Evolutionary conservation across 1,140 invertebrate genomes (phyloP).

Genomic region (Drosophila serrata): DNA sequence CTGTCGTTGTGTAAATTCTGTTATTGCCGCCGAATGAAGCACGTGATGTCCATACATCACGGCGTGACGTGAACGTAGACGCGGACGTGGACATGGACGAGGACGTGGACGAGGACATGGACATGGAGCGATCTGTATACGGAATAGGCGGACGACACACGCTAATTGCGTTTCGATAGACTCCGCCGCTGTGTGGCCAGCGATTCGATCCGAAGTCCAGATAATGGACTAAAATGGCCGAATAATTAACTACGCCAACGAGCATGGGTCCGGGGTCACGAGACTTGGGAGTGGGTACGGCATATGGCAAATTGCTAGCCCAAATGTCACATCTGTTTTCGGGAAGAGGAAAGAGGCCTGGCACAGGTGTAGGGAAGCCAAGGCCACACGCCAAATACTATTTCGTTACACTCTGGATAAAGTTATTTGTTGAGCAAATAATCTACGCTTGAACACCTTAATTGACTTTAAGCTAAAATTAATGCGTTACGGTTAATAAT

Average conservation of each 20-base stretch:
- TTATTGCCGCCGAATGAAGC: constrained; percentile 28
- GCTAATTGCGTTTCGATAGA: constrained; percentile 80
- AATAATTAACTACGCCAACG: constrained; percentile 74
- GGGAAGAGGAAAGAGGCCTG: constrained; percentile 1
- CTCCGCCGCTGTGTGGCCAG: constrained; percentile 49
- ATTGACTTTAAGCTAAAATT: neutral
- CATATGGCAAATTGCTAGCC: constrained; percentile 11
- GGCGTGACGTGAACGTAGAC: constrained; percentile 30
- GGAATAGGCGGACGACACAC: constrained; percentile 44
- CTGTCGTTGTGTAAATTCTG: constrained; percentile 20
- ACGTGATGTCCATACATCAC: constrained; percentile 48
- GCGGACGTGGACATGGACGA: neutral
- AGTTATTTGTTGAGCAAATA: constrained; percentile 3
- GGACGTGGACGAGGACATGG: constrained; percentile 1
- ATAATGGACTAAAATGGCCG: constrained; percentile 79
- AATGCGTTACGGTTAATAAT: neutral
- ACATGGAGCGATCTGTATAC: constrained; percentile 8
- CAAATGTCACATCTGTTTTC: constrained; percentile 44
- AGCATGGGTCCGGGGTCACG: constrained; percentile 2
- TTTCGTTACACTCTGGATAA: constrained; percentile 30
- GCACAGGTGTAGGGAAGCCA: constrained; percentile 19
- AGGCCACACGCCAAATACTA: constrained; percentile 29
- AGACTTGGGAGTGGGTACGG: constrained; percentile 9
- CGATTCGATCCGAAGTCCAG: constrained; percentile 38
- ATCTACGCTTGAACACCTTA: neutral